Conservation (phyloP, 2,888 invertebrate species). For the Celastrina argiolus region DNA sequence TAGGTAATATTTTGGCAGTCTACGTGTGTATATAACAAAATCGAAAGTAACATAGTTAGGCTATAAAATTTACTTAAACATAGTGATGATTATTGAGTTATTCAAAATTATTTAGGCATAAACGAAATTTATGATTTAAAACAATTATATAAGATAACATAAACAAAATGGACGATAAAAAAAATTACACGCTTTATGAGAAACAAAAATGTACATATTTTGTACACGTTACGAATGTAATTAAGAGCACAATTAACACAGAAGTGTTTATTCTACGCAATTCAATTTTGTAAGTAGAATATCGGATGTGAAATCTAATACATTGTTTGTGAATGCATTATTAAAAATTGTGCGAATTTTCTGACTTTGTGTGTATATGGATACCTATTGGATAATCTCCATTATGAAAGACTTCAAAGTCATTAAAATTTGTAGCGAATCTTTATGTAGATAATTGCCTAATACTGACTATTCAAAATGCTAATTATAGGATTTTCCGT, state of each 20-base stretch:
- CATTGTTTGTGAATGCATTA: slow-evolving; percentile 5
- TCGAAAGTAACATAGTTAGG: too few species aligned
- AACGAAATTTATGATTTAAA: not conserved
- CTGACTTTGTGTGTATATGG: not conserved
- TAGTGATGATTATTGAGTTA: too few species aligned
- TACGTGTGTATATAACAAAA: too few species aligned
- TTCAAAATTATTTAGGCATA: not conserved
- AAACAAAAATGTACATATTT: not conserved
- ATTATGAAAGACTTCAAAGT: not conserved
- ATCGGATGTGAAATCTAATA: slow-evolving; percentile 16
- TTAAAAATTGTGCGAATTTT: not conserved
- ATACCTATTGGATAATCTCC: not conserved
- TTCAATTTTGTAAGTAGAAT: slow-evolving; percentile 9
- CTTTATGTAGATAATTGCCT: too few species aligned
- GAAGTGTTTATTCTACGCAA: not conserved
- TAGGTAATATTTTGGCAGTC: too few species aligned
- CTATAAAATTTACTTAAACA: too few species aligned
- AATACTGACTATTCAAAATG: too few species aligned
- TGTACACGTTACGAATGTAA: not conserved
- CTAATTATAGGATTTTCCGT: not conserved
- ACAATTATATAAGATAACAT: not conserved
- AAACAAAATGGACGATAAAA: not conserved
- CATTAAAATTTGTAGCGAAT: not conserved
- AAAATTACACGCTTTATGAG: not conserved
- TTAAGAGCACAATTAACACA: slow-evolving; percentile 12